Percentiles rank a stretch among this genome's conserved stretches.
These are phyloP conservation scores for Microplitis demolitor DNA, from an alignment of 1,140 invertebrate species.

Conservation along the genomic window DNA sequence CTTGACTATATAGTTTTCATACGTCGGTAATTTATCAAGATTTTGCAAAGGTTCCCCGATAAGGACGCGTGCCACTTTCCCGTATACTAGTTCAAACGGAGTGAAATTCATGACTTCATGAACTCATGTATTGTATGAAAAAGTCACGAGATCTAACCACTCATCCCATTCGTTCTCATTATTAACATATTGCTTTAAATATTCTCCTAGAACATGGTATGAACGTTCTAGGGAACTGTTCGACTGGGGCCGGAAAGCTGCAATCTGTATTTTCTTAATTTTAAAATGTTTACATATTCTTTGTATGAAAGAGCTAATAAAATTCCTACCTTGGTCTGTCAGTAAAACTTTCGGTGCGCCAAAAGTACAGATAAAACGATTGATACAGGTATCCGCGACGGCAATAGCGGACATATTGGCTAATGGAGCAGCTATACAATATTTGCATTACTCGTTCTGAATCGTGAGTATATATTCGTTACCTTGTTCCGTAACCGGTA, in stretches of 20 bases:
- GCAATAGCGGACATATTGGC: no score
- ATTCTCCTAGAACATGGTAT: neutral
- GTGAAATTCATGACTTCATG: neutral
- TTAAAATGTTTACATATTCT: neutral
- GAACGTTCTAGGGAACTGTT: neutral
- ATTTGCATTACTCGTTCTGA: no score
- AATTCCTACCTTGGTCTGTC: neutral
- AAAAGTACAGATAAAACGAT: no score
- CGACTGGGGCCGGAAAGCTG: neutral
- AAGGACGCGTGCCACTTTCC: neutral
- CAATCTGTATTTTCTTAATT: neutral
- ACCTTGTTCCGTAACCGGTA: no score
- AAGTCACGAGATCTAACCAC: neutral
- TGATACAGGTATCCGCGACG: no score
- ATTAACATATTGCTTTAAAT: neutral
- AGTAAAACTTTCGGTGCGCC: no score
- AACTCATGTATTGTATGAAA: neutral
- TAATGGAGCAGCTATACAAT: no score
- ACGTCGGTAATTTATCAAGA: neutral
- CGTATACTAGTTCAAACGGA: neutral
- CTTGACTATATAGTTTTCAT: neutral
- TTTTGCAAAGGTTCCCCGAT: neutral
- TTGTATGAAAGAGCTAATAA: neutral
- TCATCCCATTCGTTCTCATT: neutral
- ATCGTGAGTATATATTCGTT: no score